Evolutionary conservation across 2,797 vertebrate genomes (phyloP).

Genomic region (Yasuhikotakia modesta): DNA sequence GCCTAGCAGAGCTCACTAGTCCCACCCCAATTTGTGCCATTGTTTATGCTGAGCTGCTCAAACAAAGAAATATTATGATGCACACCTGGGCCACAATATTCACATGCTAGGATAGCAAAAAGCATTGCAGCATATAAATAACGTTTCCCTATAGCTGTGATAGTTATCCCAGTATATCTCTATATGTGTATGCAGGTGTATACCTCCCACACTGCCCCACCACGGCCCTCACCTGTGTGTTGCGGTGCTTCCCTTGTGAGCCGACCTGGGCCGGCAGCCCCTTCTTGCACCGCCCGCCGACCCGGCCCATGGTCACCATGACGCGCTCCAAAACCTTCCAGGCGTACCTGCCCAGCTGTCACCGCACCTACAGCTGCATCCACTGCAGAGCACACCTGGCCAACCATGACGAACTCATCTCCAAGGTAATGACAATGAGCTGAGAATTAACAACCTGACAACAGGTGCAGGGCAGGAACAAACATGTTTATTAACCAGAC

Average conservation of each 20-base stretch:
- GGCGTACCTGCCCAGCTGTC: conserved; percentile 95
- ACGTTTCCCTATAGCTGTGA: too few species aligned
- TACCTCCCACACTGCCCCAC: conserved; percentile 89
- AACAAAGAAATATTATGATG: too few species aligned
- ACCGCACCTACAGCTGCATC: conserved; percentile 98
- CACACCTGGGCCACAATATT: too few species aligned
- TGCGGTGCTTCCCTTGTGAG: conserved; percentile 99
- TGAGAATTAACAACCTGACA: background rate
- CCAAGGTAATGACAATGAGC: conserved; percentile 85
- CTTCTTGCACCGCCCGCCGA: conserved; percentile 91
- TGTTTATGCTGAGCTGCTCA: too few species aligned
- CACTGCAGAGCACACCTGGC: conserved; percentile 97
- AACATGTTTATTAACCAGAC: conserved; percentile 5
- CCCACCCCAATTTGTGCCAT: too few species aligned
- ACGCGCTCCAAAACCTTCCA: conserved; percentile 98
- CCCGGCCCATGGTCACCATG: conserved; percentile 90
- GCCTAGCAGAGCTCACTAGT: too few species aligned
- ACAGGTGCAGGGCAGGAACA: background rate
- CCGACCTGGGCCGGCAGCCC: conserved; percentile 95
- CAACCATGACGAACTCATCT: conserved; percentile 99
- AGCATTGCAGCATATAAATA: too few species aligned
- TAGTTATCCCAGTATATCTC: background rate
- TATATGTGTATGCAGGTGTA: conserved; percentile 72
- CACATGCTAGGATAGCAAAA: background rate
- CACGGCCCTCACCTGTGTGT: conserved; percentile 99